Conservation (phyloP, 2,113 vertebrate genomes). For the Limanda limanda region DNA sequence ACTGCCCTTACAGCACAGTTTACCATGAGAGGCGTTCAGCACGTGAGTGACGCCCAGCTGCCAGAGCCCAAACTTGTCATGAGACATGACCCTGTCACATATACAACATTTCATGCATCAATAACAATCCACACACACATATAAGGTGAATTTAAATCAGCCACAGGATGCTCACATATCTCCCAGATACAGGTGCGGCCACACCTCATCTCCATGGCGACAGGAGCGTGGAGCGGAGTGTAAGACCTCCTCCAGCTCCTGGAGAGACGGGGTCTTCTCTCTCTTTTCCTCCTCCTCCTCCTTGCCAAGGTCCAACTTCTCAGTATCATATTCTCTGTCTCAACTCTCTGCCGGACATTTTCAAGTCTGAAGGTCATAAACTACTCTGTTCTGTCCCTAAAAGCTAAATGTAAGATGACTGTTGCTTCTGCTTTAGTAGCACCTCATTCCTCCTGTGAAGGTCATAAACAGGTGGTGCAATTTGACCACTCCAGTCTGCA, state of each 20-base stretch:
- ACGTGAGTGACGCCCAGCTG: conserved; percentile 82
- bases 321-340: neutral
- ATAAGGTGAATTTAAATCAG: neutral
- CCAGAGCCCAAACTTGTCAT: conserved; percentile 80
- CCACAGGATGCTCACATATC: conserved; percentile 87
- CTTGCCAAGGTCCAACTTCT: conserved; percentile 12
- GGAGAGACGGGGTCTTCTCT: conserved; percentile 69
- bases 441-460: conserved; percentile 27
- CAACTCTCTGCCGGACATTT: conserved; percentile 37
- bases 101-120: conserved; percentile 2
- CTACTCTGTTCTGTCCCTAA: neutral
- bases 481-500: conserved; percentile 6
- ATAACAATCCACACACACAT: neutral
- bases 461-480: conserved; percentile 59
- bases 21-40: conserved; percentile 84
- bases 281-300: conserved; percentile 3
- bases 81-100: conserved; percentile 79
- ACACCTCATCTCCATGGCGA: conserved; percentile 91
- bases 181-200: conserved; percentile 92
- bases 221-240: conserved; percentile 83
- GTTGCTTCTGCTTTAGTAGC: conserved; percentile 5
- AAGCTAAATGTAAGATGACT: neutral
- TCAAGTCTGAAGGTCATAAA: too few relatives aligned
- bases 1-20: conserved; percentile 87
- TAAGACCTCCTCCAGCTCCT: conserved; percentile 87